Evolutionary conservation across 2,113 vertebrate species (phyloP).

Genomic region (Arvicanthis niloticus): DNA sequence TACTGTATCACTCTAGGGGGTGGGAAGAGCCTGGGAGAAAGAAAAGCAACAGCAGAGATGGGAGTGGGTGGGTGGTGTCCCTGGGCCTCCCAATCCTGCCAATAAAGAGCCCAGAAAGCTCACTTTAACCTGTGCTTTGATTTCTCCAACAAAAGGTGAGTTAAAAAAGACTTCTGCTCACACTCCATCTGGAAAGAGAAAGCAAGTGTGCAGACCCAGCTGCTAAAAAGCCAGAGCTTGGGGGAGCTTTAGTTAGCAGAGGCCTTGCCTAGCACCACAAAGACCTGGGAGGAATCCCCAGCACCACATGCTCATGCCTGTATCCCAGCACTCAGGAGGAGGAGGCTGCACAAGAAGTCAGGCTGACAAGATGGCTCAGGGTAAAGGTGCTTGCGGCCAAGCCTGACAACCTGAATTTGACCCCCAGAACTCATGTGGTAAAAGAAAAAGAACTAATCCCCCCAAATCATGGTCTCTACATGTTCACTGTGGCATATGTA

Average conservation of each 20-base stretch:
- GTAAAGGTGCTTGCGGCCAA: not conserved
- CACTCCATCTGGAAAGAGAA: not conserved
- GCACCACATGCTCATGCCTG: not conserved
- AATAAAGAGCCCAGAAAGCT: rapidly evolving
- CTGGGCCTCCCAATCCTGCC: not conserved
- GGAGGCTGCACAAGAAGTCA: not conserved
- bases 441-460: not conserved
- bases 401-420: not conserved
- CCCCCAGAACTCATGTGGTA: not conserved
- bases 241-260: not conserved
- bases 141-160: not conserved
- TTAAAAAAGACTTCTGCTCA: not conserved
- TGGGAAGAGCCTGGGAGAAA: too few species aligned
- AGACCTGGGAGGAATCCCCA: not conserved
- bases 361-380: not conserved
- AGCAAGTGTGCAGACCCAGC: not conserved
- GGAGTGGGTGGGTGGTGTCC: not conserved
- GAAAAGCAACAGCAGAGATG: not conserved
- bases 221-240: not conserved
- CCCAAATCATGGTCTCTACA: not conserved
- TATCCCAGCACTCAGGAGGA: not conserved
- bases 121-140: not conserved
- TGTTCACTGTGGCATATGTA: not conserved
- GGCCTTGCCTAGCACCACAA: not conserved
- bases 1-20: not conserved